These are phyloP conservation scores for Climacteris rufus DNA, from an alignment of 2,113 vertebrate genomes.

Conservation along the genomic window DNA sequence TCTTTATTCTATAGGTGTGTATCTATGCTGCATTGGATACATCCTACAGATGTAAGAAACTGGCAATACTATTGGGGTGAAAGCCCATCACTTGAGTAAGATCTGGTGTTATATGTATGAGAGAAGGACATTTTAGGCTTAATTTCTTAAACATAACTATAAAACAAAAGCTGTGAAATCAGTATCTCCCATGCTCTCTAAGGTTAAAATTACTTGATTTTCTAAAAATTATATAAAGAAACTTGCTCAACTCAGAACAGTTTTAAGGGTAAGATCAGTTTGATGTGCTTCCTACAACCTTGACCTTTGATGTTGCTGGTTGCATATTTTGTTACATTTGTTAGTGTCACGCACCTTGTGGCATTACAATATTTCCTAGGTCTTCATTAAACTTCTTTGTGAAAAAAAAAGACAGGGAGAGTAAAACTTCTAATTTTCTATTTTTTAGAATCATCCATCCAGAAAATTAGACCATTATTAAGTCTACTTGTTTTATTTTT, in stretches of 20 bases:
- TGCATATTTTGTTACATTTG: background rate
- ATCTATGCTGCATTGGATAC: background rate
- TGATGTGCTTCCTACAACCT: background rate
- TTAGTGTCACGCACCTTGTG: background rate
- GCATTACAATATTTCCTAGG: background rate
- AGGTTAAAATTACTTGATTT: background rate
- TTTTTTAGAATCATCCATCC: background rate
- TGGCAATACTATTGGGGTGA: background rate
- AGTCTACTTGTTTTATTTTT: background rate
- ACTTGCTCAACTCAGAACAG: rapidly evolving
- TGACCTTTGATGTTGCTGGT: background rate
- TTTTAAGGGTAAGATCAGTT: background rate
- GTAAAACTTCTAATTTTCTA: background rate
- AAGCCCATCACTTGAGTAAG: background rate
- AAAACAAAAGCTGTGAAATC: background rate
- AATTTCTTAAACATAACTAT: background rate
- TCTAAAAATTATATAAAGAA: background rate
- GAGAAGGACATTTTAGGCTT: background rate
- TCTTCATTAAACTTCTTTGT: background rate
- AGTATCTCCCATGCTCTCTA: background rate
- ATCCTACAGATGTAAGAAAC: background rate
- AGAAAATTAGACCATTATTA: background rate
- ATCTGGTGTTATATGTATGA: background rate
- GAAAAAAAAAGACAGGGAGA: background rate
- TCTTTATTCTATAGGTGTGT: background rate